Evolutionary conservation across 53 echinoderm and acorn worm genomes (phyloP).

Genomic region (Paelopatides confundens): DNA sequence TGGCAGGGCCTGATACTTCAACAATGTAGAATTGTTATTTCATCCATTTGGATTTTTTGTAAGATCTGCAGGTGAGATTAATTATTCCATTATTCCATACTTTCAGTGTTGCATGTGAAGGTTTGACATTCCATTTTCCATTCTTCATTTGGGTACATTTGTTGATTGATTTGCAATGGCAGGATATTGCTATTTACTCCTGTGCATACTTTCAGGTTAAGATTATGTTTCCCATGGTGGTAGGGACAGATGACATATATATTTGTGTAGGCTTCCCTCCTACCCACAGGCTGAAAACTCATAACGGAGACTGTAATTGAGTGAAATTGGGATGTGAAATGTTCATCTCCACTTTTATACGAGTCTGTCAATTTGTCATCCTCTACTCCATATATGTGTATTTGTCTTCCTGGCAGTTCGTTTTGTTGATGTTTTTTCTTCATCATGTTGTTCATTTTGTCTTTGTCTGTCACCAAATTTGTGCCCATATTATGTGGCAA

Average conservation of each 20-base stretch:
- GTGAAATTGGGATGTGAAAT: not conserved
- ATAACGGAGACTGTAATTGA: not conserved
- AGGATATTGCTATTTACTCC: slow-evolving; percentile 66
- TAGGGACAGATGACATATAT: slow-evolving; percentile 62
- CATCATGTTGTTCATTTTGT: too few species aligned
- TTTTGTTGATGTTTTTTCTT: too few species aligned
- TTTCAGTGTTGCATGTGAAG: slow-evolving; percentile 42
- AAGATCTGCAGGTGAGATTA: slow-evolving; percentile 52
- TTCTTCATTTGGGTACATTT: slow-evolving; percentile 54
- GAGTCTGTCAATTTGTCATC: too few species aligned
- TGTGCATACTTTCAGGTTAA: slow-evolving; percentile 69
- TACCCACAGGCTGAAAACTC: not conserved
- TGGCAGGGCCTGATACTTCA: slow-evolving; percentile 68
- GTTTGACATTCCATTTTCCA: slow-evolving; percentile 44
- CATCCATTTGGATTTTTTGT: slow-evolving; percentile 40
- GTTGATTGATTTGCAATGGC: slow-evolving; percentile 50
- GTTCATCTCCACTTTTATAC: not conserved
- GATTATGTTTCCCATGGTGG: slow-evolving; percentile 34
- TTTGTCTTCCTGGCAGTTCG: too few species aligned
- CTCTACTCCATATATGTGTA: too few species aligned
- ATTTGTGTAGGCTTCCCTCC: slow-evolving; percentile 48
- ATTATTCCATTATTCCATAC: slow-evolving; percentile 63
- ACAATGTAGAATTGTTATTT: slow-evolving; percentile 60
- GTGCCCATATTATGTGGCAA: too few species aligned
- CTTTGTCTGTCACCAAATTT: too few species aligned